Evolutionary conservation across 64 coral and sea anemone genomes (phyloP).

Genomic region (Stichodactyla mertensii): DNA sequence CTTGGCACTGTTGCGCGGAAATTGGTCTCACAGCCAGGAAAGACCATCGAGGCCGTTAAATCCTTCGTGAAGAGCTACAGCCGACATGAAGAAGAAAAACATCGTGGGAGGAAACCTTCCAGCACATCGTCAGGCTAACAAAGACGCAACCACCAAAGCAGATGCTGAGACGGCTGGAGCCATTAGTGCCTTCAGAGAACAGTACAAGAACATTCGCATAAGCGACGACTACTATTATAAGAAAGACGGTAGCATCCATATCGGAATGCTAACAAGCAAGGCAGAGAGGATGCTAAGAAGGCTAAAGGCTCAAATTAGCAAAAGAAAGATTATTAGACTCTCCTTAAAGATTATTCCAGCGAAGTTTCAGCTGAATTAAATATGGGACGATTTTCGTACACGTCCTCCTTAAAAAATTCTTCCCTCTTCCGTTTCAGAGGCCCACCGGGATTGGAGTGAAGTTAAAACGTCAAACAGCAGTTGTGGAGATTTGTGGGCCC

Average conservation of each 20-base stretch:
- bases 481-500: no score
- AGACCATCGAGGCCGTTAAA: conserved; percentile 20
- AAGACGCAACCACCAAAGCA: conserved; percentile 40
- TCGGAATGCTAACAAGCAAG: conserved; percentile 63
- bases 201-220: conserved; percentile 51
- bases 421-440: no score
- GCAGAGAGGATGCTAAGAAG: conserved; percentile 27
- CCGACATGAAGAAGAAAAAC: conserved; percentile 30
- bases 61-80: conserved; percentile 36
- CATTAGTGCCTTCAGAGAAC: conserved; percentile 52
- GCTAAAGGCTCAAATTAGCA: background rate
- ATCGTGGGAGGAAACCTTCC: conserved; percentile 42
- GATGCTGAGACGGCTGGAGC: conserved; percentile 39
- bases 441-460: no score
- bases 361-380: no score
- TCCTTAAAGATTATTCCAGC: no score
- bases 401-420: no score
- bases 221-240: no score
- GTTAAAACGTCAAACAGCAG: no score
- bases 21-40: background rate
- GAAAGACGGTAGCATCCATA: conserved; percentile 39
- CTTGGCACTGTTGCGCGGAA: conserved; percentile 56
- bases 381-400: no score
- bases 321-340: background rate
- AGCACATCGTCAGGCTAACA: conserved; percentile 50